Evolutionary conservation across 2,113 vertebrate genomes (phyloP), one percentile per base, ranked within the genome.

Genomic region (Salminus brasiliensis): DNA sequence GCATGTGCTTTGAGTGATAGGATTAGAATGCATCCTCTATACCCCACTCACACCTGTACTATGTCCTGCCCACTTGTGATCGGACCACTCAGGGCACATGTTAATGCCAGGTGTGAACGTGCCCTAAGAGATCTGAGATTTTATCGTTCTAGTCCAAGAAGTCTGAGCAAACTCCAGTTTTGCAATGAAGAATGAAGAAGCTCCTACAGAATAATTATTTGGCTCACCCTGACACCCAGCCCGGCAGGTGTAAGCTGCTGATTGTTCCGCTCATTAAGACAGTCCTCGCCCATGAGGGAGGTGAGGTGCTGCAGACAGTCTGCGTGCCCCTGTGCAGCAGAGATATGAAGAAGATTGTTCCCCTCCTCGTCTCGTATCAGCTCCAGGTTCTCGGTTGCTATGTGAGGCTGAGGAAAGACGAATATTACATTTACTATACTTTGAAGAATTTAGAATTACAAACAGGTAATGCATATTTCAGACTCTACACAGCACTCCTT

Each of bases 291-390:
- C 97, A 99, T 98, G 86, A 99, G 89, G 18, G 97, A 98, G 6
- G 97, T 98, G 87, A 99, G 96, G 80, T 99, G 97, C 86, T 99
- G 98, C 83, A 99, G 93, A 74, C 97, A 98, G 68, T 98, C 96
- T 0, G 95, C 89, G 13, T 99, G 98, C 8, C 98, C 97, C 86
- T 96, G 94, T 2, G 92, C 94, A 4, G 98, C 96, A 0, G 96
- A 93, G 63, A 98, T 76, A 71, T 99, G 98, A 72, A 99, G 92
- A 59, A 99, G 95, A 88, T 99, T 99, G 93, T 98, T 99, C 72
- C 93, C 91, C 7, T 91, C 94, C 69, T 97, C 95, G 25, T 99
- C 98, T 5, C 95, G 91, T 88, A 99, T 96, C 67, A 95, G 94
- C 93, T 98, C 97, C 88, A 99, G 94, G 88, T 98, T 98, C 86